phyloP scores from a whole-genome alignment of 37 sponge, comb jelly and placozoan genomes.

The Oscarella lobularis region DNA sequence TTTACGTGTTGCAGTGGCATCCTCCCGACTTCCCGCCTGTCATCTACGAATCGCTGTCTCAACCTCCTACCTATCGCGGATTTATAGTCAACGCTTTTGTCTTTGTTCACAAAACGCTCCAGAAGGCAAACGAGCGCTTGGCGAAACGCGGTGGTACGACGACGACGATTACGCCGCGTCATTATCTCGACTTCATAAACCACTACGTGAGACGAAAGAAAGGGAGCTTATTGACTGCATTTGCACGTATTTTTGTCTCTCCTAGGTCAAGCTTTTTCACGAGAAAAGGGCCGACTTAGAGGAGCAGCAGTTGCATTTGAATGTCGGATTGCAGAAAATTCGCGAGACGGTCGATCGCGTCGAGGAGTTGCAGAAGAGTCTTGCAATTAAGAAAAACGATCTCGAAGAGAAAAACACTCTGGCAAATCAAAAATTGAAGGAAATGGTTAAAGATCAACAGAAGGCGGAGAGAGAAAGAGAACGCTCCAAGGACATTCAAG shows the following conservation, averaged over 20 bases:
- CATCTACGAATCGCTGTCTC: constrained; percentile 40
- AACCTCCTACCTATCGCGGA: constrained; percentile 58
- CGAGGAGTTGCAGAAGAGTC: constrained; percentile 78
- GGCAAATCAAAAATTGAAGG: constrained; percentile 94
- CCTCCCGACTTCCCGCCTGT: constrained; percentile 53
- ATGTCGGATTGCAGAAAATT: constrained; percentile 91
- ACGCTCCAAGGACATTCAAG: constrained; percentile 72
- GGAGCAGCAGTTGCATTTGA: constrained; percentile 95
- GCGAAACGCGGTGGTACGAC: constrained; percentile 60
- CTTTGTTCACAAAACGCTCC: constrained; percentile 84
- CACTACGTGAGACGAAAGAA: constrained; percentile 48
- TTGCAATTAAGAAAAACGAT: constrained; percentile 90
- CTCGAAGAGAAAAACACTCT: constrained; percentile 83
- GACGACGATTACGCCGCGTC: constrained; percentile 81
- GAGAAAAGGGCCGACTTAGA: constrained; percentile 92
- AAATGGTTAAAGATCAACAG: constrained; percentile 89
- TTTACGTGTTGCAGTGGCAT: neutral
- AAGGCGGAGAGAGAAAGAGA: constrained; percentile 85
- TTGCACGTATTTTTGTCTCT: neutral
- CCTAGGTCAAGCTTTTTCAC: constrained; percentile 61
- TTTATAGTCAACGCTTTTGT: constrained; percentile 87
- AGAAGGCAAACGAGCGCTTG: constrained; percentile 70
- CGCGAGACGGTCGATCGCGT: constrained; percentile 94
- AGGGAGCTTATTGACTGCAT: neutral
- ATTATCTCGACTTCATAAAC: constrained; percentile 90